Base-by-base conservation (phyloP, 2,113 vertebrate genomes). In the Hypomesus transpacificus region DNA sequence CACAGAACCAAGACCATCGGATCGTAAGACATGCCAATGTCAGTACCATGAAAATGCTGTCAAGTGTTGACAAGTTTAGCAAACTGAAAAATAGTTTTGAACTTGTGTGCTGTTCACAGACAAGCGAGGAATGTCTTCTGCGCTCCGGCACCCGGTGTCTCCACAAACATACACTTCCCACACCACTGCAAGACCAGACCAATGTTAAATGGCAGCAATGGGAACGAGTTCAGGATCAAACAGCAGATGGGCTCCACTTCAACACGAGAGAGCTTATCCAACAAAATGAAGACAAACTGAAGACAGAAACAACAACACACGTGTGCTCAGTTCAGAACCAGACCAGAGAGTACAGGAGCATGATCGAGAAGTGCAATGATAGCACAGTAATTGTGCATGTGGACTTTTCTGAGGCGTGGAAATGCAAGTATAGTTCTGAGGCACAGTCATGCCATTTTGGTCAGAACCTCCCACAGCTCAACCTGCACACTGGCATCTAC, bases 121-220 rank as follows among this genome's bases (percentile, higher is more conserved):
- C 59, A 61, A 75, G 46, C 59, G 58, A 64, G 51, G 59, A 61
- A 21, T 67, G 63, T 28, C 74, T 75, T 52, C 39, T 75, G 51
- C 22, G 53, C 28, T 65, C 22, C 68, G 70, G 68, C 69, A 14
- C 31, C 31, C 1, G 3, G 31, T 3, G 31, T 34, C 59, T 75
- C 4, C 52, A 21, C 52, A 26, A 22, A 53, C 59, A 63, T 61
- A 22, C 39, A 24, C 24, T 24, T 24, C 24, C 54, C 26, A 22
- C 68, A 20, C 61, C 50, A 66, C 50, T 60, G 66, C 57, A 75
- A 63, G 58, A 67, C 13, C n/a, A 16, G 46, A 68, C 58, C 46
- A 20, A 75, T 68, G 66, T 69, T 52, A 57, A 68, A 26, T 75
- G 69, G 59, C 34, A 71, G 59, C 69, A 71, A 46, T 71, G 69